A percentile compares a stretch with the other conserved stretches of the same genome.
These are phyloP conservation scores for Cordilura impudica DNA, from an alignment of 2,888 invertebrate species.

Conservation along the genomic window DNA sequence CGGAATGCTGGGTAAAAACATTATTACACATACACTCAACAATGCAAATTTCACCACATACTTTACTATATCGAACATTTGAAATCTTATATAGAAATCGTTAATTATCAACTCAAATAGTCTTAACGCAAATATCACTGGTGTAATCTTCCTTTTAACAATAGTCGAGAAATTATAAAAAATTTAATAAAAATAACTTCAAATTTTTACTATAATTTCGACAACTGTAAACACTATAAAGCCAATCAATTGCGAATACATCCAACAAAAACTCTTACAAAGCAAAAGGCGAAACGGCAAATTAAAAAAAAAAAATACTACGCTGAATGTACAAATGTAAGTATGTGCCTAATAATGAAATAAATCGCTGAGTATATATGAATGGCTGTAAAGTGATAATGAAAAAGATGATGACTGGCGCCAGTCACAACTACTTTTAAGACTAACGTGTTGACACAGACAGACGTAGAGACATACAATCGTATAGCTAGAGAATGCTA, in stretches of 20 bases:
- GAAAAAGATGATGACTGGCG: constrained; percentile 27
- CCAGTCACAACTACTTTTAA: constrained; percentile 22
- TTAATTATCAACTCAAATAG: background rate
- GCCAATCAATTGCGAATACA: constrained; percentile 2
- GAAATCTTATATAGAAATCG: no score
- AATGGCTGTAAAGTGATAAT: background rate
- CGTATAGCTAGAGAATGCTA: background rate
- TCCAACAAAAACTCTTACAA: background rate
- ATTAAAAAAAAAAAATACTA: no score
- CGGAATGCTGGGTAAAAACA: no score
- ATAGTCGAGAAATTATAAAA: constrained; percentile 4
- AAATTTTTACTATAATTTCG: background rate
- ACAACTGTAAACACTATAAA: background rate
- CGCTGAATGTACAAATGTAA: no score
- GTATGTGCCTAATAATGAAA: constrained; percentile 14
- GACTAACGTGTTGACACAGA: background rate
- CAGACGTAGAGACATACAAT: background rate
- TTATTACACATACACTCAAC: background rate
- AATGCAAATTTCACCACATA: no score
- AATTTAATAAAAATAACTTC: constrained; percentile 26
- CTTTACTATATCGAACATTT: no score
- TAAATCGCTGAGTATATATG: constrained; percentile 9
- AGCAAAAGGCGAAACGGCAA: no score
- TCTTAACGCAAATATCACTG: constrained; percentile 8
- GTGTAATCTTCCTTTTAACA: background rate